Conservation (phyloP, 2,113 vertebrate species). For the Paramisgurnus dabryanus region DNA sequence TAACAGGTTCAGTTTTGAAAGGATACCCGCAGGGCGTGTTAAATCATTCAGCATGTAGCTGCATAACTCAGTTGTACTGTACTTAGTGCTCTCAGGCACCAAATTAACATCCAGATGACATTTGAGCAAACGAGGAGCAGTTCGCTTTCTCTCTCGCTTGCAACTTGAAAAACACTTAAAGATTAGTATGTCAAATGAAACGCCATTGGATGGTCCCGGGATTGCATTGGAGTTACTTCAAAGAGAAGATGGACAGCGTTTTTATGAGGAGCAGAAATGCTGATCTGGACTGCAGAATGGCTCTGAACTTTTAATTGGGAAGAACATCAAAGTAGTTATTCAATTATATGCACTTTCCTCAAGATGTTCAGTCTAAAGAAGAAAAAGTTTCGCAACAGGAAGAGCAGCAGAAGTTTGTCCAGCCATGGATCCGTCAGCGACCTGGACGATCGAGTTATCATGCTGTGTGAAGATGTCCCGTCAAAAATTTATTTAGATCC, state of each 20-base stretch:
- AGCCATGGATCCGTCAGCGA: slow-evolving; percentile 63
- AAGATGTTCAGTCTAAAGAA: slow-evolving; percentile 67
- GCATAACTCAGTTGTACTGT: slow-evolving; percentile 56
- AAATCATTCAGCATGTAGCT: slow-evolving; percentile 60
- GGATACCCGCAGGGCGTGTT: slow-evolving; percentile 53
- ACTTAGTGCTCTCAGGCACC: not conserved
- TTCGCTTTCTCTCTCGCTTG: not conserved
- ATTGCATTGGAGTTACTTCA: not conserved
- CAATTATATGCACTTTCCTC: not conserved
- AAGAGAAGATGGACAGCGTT: slow-evolving; percentile 1
- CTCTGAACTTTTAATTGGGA: not conserved
- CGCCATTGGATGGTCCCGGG: not conserved
- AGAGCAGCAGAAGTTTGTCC: slow-evolving; percentile 56
- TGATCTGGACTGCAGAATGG: not conserved
- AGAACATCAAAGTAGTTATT: too few relatives aligned
- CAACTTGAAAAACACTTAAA: not conserved
- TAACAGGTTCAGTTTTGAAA: slow-evolving; percentile 37
- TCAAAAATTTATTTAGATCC: slow-evolving; percentile 52
- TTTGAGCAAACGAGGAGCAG: not conserved
- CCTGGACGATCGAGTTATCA: slow-evolving; percentile 70
- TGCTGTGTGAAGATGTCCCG: slow-evolving; percentile 74
- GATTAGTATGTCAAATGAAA: slow-evolving; percentile 2
- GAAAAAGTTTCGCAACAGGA: slow-evolving; percentile 55
- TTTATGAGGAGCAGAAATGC: not conserved
- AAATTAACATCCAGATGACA: slow-evolving; percentile 2